Conservation (phyloP, 1,140 invertebrate genomes). For the Tetramorium simillimum region DNA sequence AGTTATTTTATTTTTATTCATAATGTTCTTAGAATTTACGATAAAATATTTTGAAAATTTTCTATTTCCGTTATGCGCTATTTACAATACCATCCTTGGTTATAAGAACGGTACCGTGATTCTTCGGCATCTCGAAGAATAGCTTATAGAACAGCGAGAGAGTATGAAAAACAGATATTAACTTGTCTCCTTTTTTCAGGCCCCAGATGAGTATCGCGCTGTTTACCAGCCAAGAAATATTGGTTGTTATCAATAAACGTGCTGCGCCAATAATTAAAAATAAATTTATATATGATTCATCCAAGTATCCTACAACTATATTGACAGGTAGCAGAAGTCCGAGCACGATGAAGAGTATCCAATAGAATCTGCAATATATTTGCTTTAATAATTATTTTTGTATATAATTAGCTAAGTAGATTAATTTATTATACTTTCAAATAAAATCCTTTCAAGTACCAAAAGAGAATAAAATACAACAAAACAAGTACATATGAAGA, state of each 20-base stretch:
- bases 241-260: constrained; percentile 87
- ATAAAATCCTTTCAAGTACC: neutral
- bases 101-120: constrained; percentile 79
- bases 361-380: constrained; percentile 88
- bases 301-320: constrained; percentile 91
- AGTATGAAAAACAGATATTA: constrained; percentile 82
- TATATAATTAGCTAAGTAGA: constrained; percentile 16
- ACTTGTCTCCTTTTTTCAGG: constrained; percentile 89
- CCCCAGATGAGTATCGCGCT: constrained; percentile 90
- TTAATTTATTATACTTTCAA: neutral
- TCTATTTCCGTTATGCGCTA: neutral
- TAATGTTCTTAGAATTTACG: neutral
- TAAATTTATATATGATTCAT: constrained; percentile 87
- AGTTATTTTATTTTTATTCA: neutral
- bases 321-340: constrained; percentile 90
- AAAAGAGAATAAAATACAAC: neutral
- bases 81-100: constrained; percentile 66
- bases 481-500: neutral
- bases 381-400: constrained; percentile 3
- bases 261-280: constrained; percentile 90
- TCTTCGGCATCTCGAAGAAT: constrained; percentile 78
- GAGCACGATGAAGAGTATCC: constrained; percentile 88
- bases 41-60: neutral
- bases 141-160: constrained; percentile 75
- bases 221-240: constrained; percentile 89